Base-by-base conservation (phyloP, 2,797 vertebrate genomes). In the Malurus leucopterus region DNA sequence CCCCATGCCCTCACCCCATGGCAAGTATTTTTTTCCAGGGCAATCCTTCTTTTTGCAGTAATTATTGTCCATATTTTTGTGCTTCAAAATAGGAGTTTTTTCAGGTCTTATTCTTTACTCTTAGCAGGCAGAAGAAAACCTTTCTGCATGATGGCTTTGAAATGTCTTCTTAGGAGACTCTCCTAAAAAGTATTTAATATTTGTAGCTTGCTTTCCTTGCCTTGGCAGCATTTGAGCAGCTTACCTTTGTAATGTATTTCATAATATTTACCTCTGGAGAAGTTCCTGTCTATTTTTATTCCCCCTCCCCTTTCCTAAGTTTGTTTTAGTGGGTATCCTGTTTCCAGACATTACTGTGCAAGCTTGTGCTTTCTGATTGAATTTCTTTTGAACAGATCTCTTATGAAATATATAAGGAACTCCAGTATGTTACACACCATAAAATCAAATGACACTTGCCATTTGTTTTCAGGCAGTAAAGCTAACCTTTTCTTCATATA, bases 391-490 rank as follows among this genome's bases (percentile, higher is more conserved):
- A 92, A 41, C 58, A 81, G 67, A 57, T 75, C 11, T 47, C 36
- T 79, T 85, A 34, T 1, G 15, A 91, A 86, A 57, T 2, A 0
- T 57, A 3, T 50, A 68, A 86, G 46, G 69, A 85, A 63, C 26
- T 93, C 24, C 46, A 50, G n/a, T 65, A 15, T 68, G 16, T 68
- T 89, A n/a, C 40, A 81, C 47, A 88, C 14, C 32, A 13, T 91
- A 83, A 80, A 88, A 69, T 87, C 7, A 72, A 71, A 55, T 59
- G 1, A 79, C 23, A 6, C 57, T 77, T 85, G 68, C 40, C 23
- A 7, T 61, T 88, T 91, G 43, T 71, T 82, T 94, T 75, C 82
- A 91, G 90, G 32, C 53, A 84, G 72, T 84, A 91, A 75, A 83
- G 62, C n/a, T 87, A 44, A 94, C 57, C 7, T 34, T 72, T 38